Conservation (phyloP, 2,113 vertebrate genomes). For the Ornithorhynchus anatinus region DNA sequence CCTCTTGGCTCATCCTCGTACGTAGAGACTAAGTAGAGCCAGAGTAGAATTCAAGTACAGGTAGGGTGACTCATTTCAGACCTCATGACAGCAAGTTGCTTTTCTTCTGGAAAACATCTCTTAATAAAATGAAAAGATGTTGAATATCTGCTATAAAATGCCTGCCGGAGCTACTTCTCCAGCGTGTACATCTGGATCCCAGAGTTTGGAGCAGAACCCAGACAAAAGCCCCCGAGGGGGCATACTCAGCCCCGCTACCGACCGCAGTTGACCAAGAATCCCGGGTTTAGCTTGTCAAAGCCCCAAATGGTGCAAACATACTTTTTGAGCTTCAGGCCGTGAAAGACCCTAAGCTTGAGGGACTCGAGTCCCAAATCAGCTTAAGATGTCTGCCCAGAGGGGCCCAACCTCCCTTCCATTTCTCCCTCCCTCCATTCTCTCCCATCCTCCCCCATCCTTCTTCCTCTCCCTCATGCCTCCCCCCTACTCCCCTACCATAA, state of each 20-base stretch:
- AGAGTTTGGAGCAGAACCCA: too few species aligned
- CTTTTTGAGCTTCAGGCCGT: conserved; percentile 6
- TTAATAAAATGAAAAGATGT: conserved; percentile 57
- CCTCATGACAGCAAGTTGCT: conserved; percentile 60
- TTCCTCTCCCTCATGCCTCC: too few species aligned
- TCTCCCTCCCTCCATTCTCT: too few species aligned
- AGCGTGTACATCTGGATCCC: too few species aligned
- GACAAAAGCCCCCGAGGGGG: conserved; percentile 19
- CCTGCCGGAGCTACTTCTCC: too few species aligned
- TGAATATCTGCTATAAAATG: conserved; percentile 44
- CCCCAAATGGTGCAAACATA: too few species aligned
- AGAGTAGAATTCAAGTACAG: too few species aligned
- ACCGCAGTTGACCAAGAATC: neutral
- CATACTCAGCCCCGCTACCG: neutral
- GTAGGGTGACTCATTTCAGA: conserved; percentile 40
- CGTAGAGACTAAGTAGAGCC: too few species aligned
- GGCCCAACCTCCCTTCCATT: conserved; percentile 53
- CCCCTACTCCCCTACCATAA: too few species aligned
- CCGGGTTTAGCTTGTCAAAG: too few species aligned
- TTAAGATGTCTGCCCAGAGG: conserved; percentile 19
- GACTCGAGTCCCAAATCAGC: conserved; percentile 21
- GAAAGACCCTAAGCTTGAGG: conserved; percentile 39
- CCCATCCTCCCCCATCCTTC: too few species aligned
- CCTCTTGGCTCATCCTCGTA: conserved; percentile 26
- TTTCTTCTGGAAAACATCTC: conserved; percentile 60